phyloP scores from a whole-genome alignment of 2,888 invertebrate species.

The Sphaerophoria rueppellii region DNA sequence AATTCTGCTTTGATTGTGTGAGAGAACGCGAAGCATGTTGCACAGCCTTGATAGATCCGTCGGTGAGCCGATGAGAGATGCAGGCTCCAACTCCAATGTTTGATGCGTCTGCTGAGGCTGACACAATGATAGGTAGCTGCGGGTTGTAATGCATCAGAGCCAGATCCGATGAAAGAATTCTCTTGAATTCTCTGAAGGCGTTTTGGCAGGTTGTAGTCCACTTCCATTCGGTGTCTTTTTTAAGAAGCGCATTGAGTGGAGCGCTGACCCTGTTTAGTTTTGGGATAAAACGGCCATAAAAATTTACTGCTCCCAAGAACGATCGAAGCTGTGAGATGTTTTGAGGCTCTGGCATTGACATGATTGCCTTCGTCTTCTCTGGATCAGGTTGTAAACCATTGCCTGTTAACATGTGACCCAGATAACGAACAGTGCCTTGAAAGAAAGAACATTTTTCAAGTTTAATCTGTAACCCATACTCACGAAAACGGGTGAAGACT shows the following conservation, averaged over 20 bases:
- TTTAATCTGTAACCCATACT: no score
- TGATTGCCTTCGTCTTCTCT: constrained; percentile 9
- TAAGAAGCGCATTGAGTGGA: background rate
- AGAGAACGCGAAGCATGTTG: no score
- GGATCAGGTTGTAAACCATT: background rate
- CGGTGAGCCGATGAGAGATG: no score
- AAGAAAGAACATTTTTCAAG: background rate
- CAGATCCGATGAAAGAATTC: background rate
- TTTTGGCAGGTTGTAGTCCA: background rate
- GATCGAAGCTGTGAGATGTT: constrained; percentile 55
- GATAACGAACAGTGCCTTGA: background rate
- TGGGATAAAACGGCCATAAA: constrained; percentile 58
- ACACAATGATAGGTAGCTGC: background rate
- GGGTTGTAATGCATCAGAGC: background rate
- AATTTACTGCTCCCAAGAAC: constrained; percentile 60
- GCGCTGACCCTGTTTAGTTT: constrained; percentile 40
- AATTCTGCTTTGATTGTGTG: no score
- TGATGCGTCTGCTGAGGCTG: no score
- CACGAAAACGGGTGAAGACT: no score
- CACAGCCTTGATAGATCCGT: no score
- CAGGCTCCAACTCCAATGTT: no score
- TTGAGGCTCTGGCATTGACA: constrained; percentile 56
- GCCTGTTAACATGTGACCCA: background rate
- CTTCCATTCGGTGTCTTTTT: background rate
- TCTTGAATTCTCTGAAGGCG: background rate